phyloP scores from a whole-genome alignment of 2,888 invertebrate genomes.

The Urechis unicinctus region DNA sequence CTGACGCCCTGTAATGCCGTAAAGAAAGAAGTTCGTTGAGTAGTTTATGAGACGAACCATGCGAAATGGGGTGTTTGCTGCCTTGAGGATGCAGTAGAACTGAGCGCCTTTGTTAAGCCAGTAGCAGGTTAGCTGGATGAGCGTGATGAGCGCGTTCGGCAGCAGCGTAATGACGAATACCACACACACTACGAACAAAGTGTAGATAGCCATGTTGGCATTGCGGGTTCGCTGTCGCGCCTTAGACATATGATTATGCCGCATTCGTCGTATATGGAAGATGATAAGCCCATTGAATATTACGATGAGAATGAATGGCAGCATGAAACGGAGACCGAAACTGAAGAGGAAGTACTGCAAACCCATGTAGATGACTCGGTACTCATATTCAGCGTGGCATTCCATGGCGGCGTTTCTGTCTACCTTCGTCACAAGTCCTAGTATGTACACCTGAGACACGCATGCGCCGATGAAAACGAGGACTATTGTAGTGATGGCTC shows the following conservation, averaged over 20 bases:
- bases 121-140: constrained; percentile 2
- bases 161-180: constrained; percentile 13
- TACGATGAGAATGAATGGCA: constrained; percentile 13
- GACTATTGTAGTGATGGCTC: constrained; percentile 6
- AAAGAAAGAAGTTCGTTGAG: constrained; percentile 14
- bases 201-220: constrained; percentile 12
- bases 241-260: neutral
- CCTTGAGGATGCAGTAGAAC: constrained; percentile 8
- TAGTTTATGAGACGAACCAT: constrained; percentile 17
- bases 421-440: neutral
- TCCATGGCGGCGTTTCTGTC: constrained; percentile 4
- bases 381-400: constrained; percentile 10
- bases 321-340: constrained; percentile 8
- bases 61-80: constrained; percentile 9
- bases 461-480: constrained; percentile 4
- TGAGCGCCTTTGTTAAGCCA: neutral
- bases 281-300: constrained; percentile 13
- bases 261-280: constrained; percentile 14
- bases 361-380: constrained; percentile 8
- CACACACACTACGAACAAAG: constrained; percentile 11
- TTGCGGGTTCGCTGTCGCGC: neutral
- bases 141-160: constrained; percentile 11
- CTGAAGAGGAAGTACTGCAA: constrained; percentile 12
- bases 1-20: constrained; percentile 16
- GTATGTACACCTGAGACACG: constrained; percentile 9